Base-by-base conservation (phyloP, 1,140 invertebrate species). In the Euschistus heros region DNA sequence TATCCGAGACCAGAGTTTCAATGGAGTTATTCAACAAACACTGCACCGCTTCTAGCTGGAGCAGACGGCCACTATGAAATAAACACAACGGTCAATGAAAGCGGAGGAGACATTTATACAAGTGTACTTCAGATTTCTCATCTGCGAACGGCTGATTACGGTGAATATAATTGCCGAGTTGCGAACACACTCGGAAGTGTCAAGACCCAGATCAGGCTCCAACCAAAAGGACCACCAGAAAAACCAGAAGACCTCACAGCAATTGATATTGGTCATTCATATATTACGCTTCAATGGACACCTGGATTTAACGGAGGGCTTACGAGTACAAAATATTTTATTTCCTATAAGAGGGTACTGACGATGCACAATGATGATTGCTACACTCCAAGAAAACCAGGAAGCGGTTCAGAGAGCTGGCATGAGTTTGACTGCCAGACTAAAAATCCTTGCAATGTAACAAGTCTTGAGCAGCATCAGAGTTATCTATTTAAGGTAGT, bases 1-100 rank as follows among this genome's bases (percentile, higher is more conserved):
- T 95, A 91, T 76, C 93, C 92, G 0, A 87, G 89, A 71, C 91
- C 92, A 0, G 88, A 91, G 71, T 94, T 95, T 74, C 89, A 94
- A 70, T 96, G 92, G 92, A 90, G 83, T 68, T 92, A 84, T 68
- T 86, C 84, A 7, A 83, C 82, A 0, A 88, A 89, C 71, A 77
- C 79, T 0, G 82, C 85, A 0, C 84, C 86, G 0, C 75, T 90
- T 13, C 81, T 86, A 66, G 79, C 80, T 0, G 87, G 87, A 13
- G 87, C 86, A n/a, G 88, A 91, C 69, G 88, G 86, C 0, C 88
- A 90, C 71, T 94, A 94, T 73, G 85, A 90, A 67, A 89, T 91
- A 1, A 89, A 86, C 54, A 86, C 88, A 0, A 89, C 82, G 0
- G 83, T 81, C 6, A 84, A 91, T 61, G 84, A 87, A 66, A 90